Evolutionary conservation across 2,113 vertebrate species (phyloP).

Genomic region (Vidua macroura): DNA sequence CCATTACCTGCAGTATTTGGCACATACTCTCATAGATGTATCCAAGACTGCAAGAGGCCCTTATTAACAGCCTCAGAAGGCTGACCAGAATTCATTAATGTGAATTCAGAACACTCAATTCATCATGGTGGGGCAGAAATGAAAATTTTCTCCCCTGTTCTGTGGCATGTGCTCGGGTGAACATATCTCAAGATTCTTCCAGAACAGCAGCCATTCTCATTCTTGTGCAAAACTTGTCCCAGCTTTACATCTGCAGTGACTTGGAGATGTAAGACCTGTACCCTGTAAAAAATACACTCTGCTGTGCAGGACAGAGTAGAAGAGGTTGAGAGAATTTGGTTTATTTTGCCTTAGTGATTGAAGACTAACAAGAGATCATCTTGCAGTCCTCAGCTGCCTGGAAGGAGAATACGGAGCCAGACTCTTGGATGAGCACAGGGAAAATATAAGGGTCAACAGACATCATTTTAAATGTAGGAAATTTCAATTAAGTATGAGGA

Average conservation of each 20-base stretch:
- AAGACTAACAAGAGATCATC: not conserved
- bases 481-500: not conserved
- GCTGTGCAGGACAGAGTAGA: not conserved
- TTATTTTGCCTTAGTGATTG: not conserved
- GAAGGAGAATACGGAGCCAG: not conserved
- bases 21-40: accelerated
- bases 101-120: not conserved
- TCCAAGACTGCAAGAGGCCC: not conserved
- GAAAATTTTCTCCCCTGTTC: not conserved
- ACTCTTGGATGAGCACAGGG: not conserved
- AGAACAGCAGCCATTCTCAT: not conserved
- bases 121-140: not conserved
- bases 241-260: not conserved
- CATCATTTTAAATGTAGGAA: not conserved
- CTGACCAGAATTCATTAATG: not conserved
- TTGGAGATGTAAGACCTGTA: not conserved
- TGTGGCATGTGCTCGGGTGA: not conserved
- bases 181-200: not conserved
- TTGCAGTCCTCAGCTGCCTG: not conserved
- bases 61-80: not conserved
- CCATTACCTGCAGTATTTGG: not conserved
- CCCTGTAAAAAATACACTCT: not conserved
- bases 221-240: not conserved
- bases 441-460: not conserved
- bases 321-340: not conserved